Base-by-base conservation (phyloP, 2,888 invertebrate species). In the Eupithecia dodoneata region DNA sequence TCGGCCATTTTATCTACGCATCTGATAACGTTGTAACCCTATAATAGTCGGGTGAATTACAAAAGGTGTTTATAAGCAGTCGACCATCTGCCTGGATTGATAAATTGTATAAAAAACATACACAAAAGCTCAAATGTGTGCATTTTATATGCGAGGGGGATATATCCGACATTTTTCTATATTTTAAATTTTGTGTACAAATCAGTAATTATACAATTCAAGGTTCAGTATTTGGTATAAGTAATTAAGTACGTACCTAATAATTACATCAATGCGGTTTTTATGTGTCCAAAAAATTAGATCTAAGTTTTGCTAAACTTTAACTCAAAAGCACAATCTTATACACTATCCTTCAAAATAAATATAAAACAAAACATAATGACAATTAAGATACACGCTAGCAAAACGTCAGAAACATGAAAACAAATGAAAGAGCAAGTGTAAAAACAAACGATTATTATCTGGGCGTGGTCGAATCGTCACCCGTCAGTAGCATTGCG, bases 61-160 rank as follows among this genome's bases (percentile, higher is more conserved):
- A 91, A 92, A 93, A 93, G 92, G 92, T 94, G 92, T 93, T 92
- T 93, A 93, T 92, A 93, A 86, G 89, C 87, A 81, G 66, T 30
- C 76, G 89, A 88, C 92, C 94, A 95, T 95, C 95, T 95, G 95
- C 91, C 90, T 88, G 87, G 88, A 92, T 93, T 94, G 93, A 93
- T 94, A 93, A 92, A 94, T 90, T 90, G 90, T 91, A 91, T 94
- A 94, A 94, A 95, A 94, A 94, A 90, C 88, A 84, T 86, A 86
- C 86, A 90, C 88, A 89, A 90, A 85, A 80, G 76, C 84, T 84
- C 83, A 83, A 83, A 86, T 87, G 89, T 89, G 88, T 86, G 85
- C 78, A 82, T 83, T 75, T 77, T 79, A 81, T 74, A 72, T 72
- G 74, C 76, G 76, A 83, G 87, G 89, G 88, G 87, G 83, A 83